A percentile compares a stretch with the other conserved stretches of the same genome.
Conservation (phyloP, 1,140 invertebrate genomes). For the Nasonia giraulti region DNA sequence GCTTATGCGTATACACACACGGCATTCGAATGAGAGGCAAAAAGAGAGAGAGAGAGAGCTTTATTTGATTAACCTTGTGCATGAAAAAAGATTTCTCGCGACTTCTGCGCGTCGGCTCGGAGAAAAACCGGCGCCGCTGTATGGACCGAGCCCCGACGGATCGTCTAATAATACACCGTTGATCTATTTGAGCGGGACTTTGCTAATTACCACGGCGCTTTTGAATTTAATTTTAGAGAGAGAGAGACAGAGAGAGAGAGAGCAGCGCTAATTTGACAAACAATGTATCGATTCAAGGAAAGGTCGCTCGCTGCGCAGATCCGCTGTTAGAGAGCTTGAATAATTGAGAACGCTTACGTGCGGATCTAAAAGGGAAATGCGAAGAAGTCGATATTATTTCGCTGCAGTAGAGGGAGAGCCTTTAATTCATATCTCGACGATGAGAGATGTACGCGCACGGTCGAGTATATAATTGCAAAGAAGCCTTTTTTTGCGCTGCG, state of each 20-base stretch:
- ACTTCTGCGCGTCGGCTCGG: background rate
- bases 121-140: background rate
- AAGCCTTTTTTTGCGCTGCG: no score
- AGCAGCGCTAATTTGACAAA: background rate
- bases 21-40: background rate
- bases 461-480: no score
- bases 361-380: background rate
- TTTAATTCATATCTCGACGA: background rate
- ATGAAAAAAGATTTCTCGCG: slow-evolving; percentile 20
- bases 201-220: background rate
- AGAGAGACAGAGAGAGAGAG: no score
- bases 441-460: no score
- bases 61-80: slow-evolving; percentile 39
- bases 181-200: background rate
- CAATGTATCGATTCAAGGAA: no score
- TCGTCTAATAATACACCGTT: slow-evolving; percentile 21
- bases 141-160: background rate
- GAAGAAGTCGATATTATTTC: background rate
- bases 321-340: background rate
- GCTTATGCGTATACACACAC: background rate
- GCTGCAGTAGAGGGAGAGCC: no score
- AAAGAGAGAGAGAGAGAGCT: background rate
- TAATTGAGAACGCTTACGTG: no score
- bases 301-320: no score
- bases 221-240: no score